Percentiles rank a stretch among this genome's conserved stretches.
Conservation (phyloP, 30 jellyfish, hydroid and myxozoan genomes). For the Aurelia aurita complex sp. Pacific region DNA sequence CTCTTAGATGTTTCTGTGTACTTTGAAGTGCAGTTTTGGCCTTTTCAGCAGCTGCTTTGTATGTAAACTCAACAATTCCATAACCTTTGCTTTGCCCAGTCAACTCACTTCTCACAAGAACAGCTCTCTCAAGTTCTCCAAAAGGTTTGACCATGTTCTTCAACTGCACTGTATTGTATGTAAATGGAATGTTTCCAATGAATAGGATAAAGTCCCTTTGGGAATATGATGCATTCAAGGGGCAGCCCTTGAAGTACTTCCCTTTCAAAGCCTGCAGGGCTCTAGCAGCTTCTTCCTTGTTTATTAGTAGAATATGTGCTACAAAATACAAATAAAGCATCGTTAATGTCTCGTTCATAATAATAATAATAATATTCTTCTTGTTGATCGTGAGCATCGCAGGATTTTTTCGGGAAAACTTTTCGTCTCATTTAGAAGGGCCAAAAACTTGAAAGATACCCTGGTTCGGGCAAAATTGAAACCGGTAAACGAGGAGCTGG, state of each 20-base stretch:
- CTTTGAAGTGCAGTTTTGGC: slow-evolving; percentile 37
- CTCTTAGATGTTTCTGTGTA: slow-evolving; percentile 35
- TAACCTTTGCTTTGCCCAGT: slow-evolving; percentile 88
- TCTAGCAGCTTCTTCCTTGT: slow-evolving; percentile 60
- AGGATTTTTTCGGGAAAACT: no score
- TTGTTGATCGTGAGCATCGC: no score
- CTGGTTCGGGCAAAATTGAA: no score
- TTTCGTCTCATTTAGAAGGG: no score
- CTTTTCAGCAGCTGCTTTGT: slow-evolving; percentile 38
- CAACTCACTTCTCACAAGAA: slow-evolving; percentile 55
- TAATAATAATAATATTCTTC: no score
- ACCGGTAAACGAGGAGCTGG: no score
- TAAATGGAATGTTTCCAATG: slow-evolving; percentile 82
- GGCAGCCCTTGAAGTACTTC: slow-evolving; percentile 42
- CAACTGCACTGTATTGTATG: slow-evolving; percentile 27
- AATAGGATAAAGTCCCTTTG: slow-evolving; percentile 55
- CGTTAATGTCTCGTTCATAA: no score
- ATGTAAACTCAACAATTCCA: slow-evolving; percentile 81
- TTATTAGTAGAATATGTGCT: slow-evolving; percentile 66
- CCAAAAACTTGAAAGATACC: no score
- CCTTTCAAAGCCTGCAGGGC: slow-evolving; percentile 40
- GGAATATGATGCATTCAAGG: slow-evolving; percentile 49
- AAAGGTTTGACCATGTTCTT: slow-evolving; percentile 45
- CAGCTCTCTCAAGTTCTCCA: slow-evolving; percentile 73
- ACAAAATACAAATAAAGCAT: background rate